Evolutionary conservation across 1,140 invertebrate species (phyloP).

Genomic region (Drosophila lacertosa): DNA sequence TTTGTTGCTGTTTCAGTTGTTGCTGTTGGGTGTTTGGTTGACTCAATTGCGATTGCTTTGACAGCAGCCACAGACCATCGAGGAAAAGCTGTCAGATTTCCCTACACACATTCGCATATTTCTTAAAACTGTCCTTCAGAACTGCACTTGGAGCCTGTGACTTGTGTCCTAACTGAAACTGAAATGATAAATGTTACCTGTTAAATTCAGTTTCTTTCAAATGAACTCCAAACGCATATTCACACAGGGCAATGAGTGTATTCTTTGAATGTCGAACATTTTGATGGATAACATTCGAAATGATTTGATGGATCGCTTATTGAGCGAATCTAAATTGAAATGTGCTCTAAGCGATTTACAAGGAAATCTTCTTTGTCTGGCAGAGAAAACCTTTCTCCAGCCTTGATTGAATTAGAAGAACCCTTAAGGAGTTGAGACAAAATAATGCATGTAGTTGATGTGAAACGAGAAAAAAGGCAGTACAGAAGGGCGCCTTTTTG

Average conservation of each 20-base stretch:
- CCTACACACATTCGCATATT: slow-evolving; percentile 6
- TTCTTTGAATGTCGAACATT: slow-evolving; percentile 26
- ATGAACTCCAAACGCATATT: slow-evolving; percentile 1
- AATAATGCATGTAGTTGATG: neutral
- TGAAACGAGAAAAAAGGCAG: neutral
- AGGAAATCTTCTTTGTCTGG: neutral
- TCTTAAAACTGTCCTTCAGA: slow-evolving; percentile 14
- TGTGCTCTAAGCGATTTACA: slow-evolving; percentile 19
- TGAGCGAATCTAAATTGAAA: slow-evolving; percentile 37
- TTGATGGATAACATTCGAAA: slow-evolving; percentile 47
- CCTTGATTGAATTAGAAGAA: slow-evolving; percentile 11
- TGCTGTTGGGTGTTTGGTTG: slow-evolving; percentile 13
- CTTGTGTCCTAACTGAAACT: slow-evolving; percentile 11
- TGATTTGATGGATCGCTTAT: slow-evolving; percentile 37
- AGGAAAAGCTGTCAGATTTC: slow-evolving; percentile 19
- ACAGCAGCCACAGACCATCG: slow-evolving; percentile 63
- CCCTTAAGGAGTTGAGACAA: neutral
- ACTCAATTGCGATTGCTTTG: slow-evolving; percentile 56
- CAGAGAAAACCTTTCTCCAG: neutral
- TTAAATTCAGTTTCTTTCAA: slow-evolving; percentile 13
- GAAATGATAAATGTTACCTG: slow-evolving; percentile 37
- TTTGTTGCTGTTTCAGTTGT: slow-evolving; percentile 38
- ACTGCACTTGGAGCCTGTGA: too few species aligned
- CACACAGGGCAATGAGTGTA: slow-evolving; percentile 3
- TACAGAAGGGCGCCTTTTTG: neutral